Evolutionary conservation across 2,888 invertebrate genomes (phyloP), one percentile per base, ranked within the genome.

Genomic region (Xanthia togata): DNA sequence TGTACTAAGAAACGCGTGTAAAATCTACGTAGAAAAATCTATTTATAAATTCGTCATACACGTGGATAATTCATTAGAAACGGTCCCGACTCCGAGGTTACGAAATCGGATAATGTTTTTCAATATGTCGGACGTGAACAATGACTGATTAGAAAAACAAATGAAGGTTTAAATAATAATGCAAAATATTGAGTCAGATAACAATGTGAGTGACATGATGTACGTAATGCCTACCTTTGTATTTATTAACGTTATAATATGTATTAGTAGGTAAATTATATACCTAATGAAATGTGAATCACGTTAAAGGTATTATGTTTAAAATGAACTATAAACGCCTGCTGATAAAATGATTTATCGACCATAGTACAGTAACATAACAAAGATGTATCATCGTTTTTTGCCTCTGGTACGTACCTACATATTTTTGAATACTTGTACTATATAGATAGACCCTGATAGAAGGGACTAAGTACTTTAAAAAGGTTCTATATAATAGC

Each of bases 101-200:
- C 26, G 62, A 78, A 70, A 81, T 55, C 69, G 31, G 31, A 59
- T 57, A 70, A 47, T 75, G 70, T 80, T 80, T 59, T 80, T 62
- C 62, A 72, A 59, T 69, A 69, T 12, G 20, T 44, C n/a, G 4
- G 53, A 41, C 50, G 31, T 31, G 71, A 75, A 84, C 81, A 75
- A 75, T 72, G 60, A 41, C n/a, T 67, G 57, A 80, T 79, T 70
- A 50, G n/a, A n/a, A 59, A 78, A 83, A 83, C 83, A 82, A 69
- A 69, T 47, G 59, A 64, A 31, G 9, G 72, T 55, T 72, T 55
- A 41, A 44, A 38, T 60, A 38, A 67, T 41, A 23, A 38, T 44
- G 26, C 44, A 31, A 53, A 47, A 53, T 65, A 79, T 35, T 67
- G 31, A 14, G 14, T 35, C 20, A 0, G 20, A 14, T 74, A 67